Evolutionary conservation across 2,113 vertebrate genomes (phyloP).

Genomic region (Melanerpes formicivorus): DNA sequence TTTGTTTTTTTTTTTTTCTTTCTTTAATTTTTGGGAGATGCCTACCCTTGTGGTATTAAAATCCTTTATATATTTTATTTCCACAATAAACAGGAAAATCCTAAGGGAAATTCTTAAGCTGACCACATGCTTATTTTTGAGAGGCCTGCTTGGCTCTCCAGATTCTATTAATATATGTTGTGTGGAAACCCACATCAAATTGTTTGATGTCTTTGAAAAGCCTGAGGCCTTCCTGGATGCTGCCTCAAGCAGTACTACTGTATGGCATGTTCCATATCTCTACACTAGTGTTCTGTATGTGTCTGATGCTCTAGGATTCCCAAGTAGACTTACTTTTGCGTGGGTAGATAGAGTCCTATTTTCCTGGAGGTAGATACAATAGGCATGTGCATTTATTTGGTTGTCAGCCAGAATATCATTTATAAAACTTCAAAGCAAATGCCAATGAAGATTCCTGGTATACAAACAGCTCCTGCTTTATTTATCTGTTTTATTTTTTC

Average conservation of each 20-base stretch:
- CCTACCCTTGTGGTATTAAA: neutral
- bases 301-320: neutral
- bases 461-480: neutral
- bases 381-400: accelerated
- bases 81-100: neutral
- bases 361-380: neutral
- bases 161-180: neutral
- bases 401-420: neutral
- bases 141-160: neutral
- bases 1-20: no score
- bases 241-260: neutral
- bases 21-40: neutral
- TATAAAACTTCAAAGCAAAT: neutral
- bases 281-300: neutral
- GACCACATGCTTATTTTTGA: neutral
- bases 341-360: neutral
- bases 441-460: neutral
- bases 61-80: neutral
- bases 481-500: neutral
- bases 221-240: neutral
- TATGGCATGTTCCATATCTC: no score
- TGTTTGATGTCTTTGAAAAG: neutral
- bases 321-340: accelerated
- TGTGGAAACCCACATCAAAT: neutral
- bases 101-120: neutral